Percentiles rank a stretch among this genome's conserved stretches.
Conservation (phyloP, 2,113 vertebrate species). For the Archocentrus centrarchus region DNA sequence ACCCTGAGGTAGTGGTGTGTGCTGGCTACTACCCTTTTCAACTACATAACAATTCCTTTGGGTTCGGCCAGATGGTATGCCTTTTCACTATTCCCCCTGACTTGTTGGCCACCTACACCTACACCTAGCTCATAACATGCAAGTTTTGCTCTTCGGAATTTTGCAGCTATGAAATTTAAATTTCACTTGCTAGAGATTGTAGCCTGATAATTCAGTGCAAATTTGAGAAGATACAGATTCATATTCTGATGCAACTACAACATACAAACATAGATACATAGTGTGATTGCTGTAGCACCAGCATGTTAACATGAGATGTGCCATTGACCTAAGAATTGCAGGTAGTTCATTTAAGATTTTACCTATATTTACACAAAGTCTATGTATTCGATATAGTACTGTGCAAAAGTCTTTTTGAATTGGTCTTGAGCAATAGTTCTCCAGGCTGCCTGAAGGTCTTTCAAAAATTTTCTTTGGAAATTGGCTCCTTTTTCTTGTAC, state of each 20-base stretch:
- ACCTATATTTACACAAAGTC: not conserved
- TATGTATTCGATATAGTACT: not conserved
- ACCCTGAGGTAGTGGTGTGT: constrained; percentile 81
- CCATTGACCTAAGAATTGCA: not conserved
- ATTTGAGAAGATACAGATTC: not conserved
- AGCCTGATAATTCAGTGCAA: not conserved
- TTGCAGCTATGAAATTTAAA: not conserved
- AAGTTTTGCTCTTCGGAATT: not conserved
- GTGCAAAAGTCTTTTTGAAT: not conserved
- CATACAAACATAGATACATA: not conserved
- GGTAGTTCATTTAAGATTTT: not conserved
- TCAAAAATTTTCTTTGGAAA: not conserved
- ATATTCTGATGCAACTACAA: not conserved
- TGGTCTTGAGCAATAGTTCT: not conserved
- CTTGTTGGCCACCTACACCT: not conserved
- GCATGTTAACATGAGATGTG: not conserved
- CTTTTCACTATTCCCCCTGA: not conserved
- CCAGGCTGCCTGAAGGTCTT: not conserved
- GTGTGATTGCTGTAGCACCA: not conserved
- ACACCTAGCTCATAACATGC: not conserved
- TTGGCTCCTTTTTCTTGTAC: too few species aligned
- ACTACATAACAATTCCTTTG: constrained; percentile 81
- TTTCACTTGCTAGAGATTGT: not conserved
- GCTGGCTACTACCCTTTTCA: constrained; percentile 83
- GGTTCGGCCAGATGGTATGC: constrained; percentile 85